Conservation (phyloP, 2,888 invertebrate genomes). For the Noctuana brunneofusca region DNA sequence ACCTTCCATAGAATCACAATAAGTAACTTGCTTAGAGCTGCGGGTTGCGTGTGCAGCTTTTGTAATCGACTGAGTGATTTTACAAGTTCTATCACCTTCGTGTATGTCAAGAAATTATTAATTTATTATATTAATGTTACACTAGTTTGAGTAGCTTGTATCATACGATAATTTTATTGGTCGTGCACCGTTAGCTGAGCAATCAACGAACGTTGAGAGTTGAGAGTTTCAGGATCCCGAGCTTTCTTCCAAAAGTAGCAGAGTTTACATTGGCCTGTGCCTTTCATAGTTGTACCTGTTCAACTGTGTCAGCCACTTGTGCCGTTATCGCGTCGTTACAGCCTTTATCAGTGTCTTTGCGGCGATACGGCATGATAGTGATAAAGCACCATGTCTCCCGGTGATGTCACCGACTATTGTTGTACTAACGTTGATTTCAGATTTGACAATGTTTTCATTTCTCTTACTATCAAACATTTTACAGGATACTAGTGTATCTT, state of each 20-base stretch:
- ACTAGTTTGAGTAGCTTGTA: not conserved
- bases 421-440: constrained; percentile 22
- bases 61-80: not conserved
- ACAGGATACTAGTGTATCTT: no score
- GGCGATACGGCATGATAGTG: constrained; percentile 42
- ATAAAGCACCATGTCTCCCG: constrained; percentile 39
- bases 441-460: constrained; percentile 21
- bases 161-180: not conserved
- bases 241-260: constrained; percentile 8
- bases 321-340: constrained; percentile 42
- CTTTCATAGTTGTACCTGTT: constrained; percentile 20
- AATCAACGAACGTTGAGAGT: not conserved
- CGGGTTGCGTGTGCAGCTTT: not conserved
- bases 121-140: not conserved
- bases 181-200: not conserved
- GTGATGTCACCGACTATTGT: constrained; percentile 41
- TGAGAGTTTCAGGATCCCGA: not conserved
- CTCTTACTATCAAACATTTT: not conserved
- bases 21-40: not conserved
- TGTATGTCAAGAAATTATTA: not conserved
- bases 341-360: constrained; percentile 43
- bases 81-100: no score
- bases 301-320: constrained; percentile 40
- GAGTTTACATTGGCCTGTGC: not conserved
- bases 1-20: not conserved